These are phyloP conservation scores for Oligia latruncula DNA, from an alignment of 2,888 invertebrate species.

Conservation along the genomic window DNA sequence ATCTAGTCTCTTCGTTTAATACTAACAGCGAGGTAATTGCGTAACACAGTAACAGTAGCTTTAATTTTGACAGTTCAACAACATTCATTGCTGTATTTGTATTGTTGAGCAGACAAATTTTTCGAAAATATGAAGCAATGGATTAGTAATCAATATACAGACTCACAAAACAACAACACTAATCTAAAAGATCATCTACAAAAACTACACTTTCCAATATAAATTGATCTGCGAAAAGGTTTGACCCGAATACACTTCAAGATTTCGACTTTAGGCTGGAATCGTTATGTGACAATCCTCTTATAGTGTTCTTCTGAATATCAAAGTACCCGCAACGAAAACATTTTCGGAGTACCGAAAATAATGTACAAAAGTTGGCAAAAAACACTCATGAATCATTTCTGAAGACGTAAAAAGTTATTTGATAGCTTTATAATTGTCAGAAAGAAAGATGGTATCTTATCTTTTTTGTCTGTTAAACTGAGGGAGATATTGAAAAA, in stretches of 20 bases:
- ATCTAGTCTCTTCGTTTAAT: too few relatives aligned
- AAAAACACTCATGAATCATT: slow-evolving; percentile 45
- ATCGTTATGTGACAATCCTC: slow-evolving; percentile 23
- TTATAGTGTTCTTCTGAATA: slow-evolving; percentile 19
- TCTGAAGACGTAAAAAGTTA: slow-evolving; percentile 18
- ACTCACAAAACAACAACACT: not conserved
- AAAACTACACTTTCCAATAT: not conserved
- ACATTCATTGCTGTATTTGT: too few relatives aligned
- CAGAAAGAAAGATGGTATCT: slow-evolving; percentile 6
- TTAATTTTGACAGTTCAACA: too few relatives aligned
- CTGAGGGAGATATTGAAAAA: not conserved
- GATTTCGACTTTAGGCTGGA: slow-evolving; percentile 5
- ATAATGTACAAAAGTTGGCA: slow-evolving; percentile 7
- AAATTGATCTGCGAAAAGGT: not conserved
- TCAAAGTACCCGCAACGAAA: slow-evolving; percentile 8
- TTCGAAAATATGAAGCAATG: too few relatives aligned
- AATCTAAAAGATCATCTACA: not conserved
- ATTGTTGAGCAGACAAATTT: too few relatives aligned
- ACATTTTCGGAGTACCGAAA: not conserved
- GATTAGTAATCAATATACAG: not conserved
- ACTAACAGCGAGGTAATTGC: too few relatives aligned
- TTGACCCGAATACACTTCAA: slow-evolving; percentile 3
- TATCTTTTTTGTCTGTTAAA: not conserved
- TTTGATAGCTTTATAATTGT: slow-evolving; percentile 39
- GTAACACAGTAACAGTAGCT: too few relatives aligned